Percentiles rank a stretch among this genome's conserved stretches.
phyloP scores from a whole-genome alignment of 2,797 vertebrate species.

The Danio jaintianensis region DNA sequence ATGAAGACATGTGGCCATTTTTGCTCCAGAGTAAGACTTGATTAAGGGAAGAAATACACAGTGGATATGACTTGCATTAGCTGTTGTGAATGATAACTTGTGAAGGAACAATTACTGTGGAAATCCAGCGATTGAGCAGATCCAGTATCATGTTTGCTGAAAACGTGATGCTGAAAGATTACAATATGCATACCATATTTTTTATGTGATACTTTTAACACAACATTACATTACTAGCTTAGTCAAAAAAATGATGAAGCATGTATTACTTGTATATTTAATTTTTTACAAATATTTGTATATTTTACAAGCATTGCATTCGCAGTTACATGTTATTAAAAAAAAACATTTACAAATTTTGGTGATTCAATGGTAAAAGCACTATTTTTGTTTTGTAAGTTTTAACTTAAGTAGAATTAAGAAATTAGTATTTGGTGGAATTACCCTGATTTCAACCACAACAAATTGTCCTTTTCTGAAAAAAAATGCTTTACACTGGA shows the following conservation, averaged over 20 bases:
- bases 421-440: no score
- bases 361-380: no score
- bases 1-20: slow-evolving; percentile 50
- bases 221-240: background rate
- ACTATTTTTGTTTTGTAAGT: no score
- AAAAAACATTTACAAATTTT: background rate
- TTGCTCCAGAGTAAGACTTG: slow-evolving; percentile 29
- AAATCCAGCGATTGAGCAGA: background rate
- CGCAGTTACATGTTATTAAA: background rate
- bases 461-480: no score
- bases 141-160: background rate
- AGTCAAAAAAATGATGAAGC: background rate
- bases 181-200: background rate
- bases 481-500: no score
- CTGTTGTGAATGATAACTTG: slow-evolving; percentile 14
- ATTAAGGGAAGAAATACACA: slow-evolving; percentile 15
- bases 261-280: background rate
- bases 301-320: background rate
- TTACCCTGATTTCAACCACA: no score
- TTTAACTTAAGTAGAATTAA: no score
- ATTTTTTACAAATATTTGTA: no score
- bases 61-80: slow-evolving; percentile 30
- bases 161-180: no score
- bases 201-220: no score
- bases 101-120: background rate